phyloP scores from a whole-genome alignment of 1,140 invertebrate genomes.

The Acyrthosiphon pisum region DNA sequence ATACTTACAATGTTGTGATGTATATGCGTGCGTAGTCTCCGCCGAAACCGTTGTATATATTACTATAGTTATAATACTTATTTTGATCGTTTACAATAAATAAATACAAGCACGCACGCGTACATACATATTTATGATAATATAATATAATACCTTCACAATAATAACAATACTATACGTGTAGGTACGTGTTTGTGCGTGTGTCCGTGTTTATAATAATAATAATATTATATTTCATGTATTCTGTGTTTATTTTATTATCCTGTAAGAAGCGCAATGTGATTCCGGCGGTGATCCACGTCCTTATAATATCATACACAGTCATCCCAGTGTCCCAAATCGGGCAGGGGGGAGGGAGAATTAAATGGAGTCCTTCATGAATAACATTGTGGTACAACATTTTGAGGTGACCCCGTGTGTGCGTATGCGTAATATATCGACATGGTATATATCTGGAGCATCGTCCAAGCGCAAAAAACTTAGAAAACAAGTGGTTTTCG shows the following conservation, averaged over 20 bases:
- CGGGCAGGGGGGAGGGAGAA: neutral
- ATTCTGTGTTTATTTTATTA: neutral
- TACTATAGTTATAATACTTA: neutral
- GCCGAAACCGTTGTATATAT: constrained; percentile 4
- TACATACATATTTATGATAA: neutral
- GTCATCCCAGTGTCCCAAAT: neutral
- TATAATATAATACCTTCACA: neutral
- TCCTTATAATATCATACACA: neutral
- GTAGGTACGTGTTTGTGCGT: neutral
- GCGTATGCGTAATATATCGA: too few relatives aligned
- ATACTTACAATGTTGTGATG: neutral
- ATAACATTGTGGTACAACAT: neutral
- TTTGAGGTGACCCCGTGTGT: neutral
- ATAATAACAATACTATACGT: neutral
- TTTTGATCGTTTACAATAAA: constrained; percentile 9
- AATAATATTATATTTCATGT: neutral
- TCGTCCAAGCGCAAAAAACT: neutral
- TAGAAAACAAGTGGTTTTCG: neutral
- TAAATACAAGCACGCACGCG: neutral
- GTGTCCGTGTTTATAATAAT: neutral
- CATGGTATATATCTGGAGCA: neutral
- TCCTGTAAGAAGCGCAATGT: neutral
- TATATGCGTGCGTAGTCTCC: constrained; percentile 8
- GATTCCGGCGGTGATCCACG: neutral
- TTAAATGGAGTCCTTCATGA: neutral